Conservation (phyloP, 2,797 vertebrate genomes). For the Helicolenus hilgendorfi region DNA sequence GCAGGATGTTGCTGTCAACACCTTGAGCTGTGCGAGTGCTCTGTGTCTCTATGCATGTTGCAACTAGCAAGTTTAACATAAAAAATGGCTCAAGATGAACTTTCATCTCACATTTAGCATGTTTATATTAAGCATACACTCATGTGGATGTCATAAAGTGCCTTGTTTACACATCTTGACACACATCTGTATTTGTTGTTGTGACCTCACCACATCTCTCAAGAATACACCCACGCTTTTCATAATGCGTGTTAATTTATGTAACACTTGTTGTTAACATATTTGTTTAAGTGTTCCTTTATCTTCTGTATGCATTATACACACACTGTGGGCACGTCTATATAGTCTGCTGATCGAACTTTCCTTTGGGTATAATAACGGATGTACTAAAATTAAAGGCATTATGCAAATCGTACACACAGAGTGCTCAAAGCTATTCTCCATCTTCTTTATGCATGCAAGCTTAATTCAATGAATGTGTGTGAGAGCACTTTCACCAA, state of each 20-base stretch:
- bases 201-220: conserved; percentile 33
- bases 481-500: conserved; percentile 77
- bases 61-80: conserved; percentile 42
- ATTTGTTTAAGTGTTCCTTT: conserved; percentile 75
- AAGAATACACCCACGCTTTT: conserved; percentile 32
- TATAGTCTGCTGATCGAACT: conserved; percentile 73
- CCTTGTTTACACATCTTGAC: conserved; percentile 3
- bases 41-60: neutral
- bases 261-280: conserved; percentile 64
- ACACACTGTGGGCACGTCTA: conserved; percentile 52
- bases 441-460: conserved; percentile 82
- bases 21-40: conserved; percentile 29
- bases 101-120: conserved; percentile 17
- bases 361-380: conserved; percentile 75
- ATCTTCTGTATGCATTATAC: conserved; percentile 58
- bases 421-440: conserved; percentile 78
- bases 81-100: conserved; percentile 50
- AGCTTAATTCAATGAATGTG: conserved; percentile 76
- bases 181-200: conserved; percentile 13
- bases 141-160: neutral
- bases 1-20: conserved; percentile 47
- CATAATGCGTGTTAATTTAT: conserved; percentile 68
- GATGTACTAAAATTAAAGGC: conserved; percentile 79
- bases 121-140: neutral
- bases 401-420: conserved; percentile 83